Evolutionary conservation across 2,888 invertebrate species (phyloP).

Genomic region (Xestia sexstrigata): DNA sequence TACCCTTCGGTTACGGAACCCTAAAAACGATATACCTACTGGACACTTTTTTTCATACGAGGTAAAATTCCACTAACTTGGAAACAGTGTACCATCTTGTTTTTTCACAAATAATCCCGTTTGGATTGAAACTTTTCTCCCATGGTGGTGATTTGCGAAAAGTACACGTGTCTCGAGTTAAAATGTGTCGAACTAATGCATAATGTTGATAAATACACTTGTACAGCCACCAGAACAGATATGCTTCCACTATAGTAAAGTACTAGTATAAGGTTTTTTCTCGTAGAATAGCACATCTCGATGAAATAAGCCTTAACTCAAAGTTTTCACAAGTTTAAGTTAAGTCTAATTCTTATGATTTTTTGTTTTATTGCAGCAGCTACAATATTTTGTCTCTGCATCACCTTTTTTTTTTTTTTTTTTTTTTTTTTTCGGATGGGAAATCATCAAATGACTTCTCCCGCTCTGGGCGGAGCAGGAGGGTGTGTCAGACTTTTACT

Average conservation of each 20-base stretch:
- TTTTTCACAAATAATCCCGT: conserved; percentile 30
- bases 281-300: background rate
- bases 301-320: background rate
- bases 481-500: too few species aligned
- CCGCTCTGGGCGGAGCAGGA: too few species aligned
- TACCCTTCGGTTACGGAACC: too few species aligned
- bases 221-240: background rate
- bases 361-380: too few species aligned
- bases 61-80: background rate
- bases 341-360: too few species aligned
- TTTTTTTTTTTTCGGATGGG: too few species aligned
- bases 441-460: too few species aligned
- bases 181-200: conserved; percentile 18
- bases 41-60: background rate
- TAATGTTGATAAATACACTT: background rate
- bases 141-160: conserved; percentile 39
- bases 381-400: too few species aligned
- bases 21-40: background rate
- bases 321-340: background rate
- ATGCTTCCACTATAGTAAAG: background rate
- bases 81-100: conserved; percentile 15
- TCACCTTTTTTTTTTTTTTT: too few species aligned
- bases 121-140: conserved; percentile 48
- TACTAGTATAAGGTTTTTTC: background rate
- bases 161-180: conserved; percentile 7